Evolutionary conservation across 2,888 invertebrate genomes (phyloP).

Genomic region (Conops quadrifasciatus): DNA sequence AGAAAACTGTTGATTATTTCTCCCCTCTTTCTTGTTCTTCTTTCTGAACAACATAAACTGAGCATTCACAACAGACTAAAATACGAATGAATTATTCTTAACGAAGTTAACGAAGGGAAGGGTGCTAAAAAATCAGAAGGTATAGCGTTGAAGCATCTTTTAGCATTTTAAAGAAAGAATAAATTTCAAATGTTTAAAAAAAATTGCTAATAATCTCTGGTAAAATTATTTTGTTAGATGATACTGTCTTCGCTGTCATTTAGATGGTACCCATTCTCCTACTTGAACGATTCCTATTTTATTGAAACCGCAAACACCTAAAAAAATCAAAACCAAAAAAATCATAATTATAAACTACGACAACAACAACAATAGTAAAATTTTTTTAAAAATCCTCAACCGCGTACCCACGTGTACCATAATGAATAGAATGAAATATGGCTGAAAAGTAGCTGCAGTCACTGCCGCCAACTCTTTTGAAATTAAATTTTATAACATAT

Average conservation of each 20-base stretch:
- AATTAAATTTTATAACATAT: slow-evolving; percentile 13
- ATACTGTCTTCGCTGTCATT: background rate
- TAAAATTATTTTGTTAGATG: background rate
- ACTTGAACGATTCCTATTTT: slow-evolving; percentile 53
- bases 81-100: no score
- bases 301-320: slow-evolving; percentile 16
- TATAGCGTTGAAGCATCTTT: background rate
- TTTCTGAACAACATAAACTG: no score
- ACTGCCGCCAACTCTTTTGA: slow-evolving; percentile 14
- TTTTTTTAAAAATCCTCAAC: slow-evolving; percentile 27
- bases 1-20: no score
- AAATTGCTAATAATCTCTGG: background rate
- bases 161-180: no score
- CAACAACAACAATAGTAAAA: slow-evolving; percentile 52
- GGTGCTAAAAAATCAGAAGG: background rate
- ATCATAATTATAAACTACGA: slow-evolving; percentile 36
- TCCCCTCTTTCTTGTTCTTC: no score
- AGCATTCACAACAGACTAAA: no score
- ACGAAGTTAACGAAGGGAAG: no score
- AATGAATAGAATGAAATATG: background rate
- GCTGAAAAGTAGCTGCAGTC: background rate
- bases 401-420: background rate
- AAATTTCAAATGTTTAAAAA: background rate
- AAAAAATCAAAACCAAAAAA: background rate
- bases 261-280: background rate